Evolutionary conservation across 2,113 vertebrate species (phyloP).

Genomic region (Gambusia affinis): DNA sequence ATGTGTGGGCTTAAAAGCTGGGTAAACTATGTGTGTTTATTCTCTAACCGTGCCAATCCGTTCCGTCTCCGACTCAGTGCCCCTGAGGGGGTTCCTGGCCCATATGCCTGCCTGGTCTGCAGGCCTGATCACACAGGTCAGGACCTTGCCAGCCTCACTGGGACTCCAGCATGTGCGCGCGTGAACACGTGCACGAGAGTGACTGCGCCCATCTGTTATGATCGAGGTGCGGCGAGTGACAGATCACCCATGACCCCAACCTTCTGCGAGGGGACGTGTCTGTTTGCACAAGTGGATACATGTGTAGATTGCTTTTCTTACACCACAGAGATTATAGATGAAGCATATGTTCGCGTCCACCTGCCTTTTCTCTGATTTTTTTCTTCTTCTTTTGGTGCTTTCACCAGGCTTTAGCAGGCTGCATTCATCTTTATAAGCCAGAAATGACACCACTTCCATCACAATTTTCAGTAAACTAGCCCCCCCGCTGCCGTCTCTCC

Average conservation of each 20-base stretch:
- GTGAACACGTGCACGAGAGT: conserved; percentile 12
- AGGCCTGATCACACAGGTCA: conserved; percentile 65
- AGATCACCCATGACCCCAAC: conserved; percentile 61
- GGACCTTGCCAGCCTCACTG: conserved; percentile 68
- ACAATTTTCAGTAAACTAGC: neutral
- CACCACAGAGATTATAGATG: conserved; percentile 31
- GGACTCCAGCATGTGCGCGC: conserved; percentile 17
- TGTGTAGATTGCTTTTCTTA: conserved; percentile 28
- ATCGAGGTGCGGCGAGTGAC: conserved; percentile 60
- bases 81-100: conserved; percentile 56
- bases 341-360: conserved; percentile 31
- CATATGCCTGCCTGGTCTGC: conserved; percentile 60
- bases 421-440: conserved; percentile 32
- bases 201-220: conserved; percentile 66
- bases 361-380: conserved; percentile 19
- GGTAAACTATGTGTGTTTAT: conserved; percentile 55
- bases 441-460: neutral
- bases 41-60: conserved; percentile 46
- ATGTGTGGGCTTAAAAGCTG: conserved; percentile 50
- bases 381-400: neutral
- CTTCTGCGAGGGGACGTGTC: conserved; percentile 20
- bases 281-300: conserved; percentile 19
- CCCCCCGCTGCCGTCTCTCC: conserved; percentile 24
- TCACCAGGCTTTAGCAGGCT: conserved; percentile 13
- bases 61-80: conserved; percentile 51